Percentiles rank a stretch among this genome's conserved stretches.
These are phyloP conservation scores for Cylas formicarius DNA, from an alignment of 1,140 invertebrate genomes.

Conservation along the genomic window DNA sequence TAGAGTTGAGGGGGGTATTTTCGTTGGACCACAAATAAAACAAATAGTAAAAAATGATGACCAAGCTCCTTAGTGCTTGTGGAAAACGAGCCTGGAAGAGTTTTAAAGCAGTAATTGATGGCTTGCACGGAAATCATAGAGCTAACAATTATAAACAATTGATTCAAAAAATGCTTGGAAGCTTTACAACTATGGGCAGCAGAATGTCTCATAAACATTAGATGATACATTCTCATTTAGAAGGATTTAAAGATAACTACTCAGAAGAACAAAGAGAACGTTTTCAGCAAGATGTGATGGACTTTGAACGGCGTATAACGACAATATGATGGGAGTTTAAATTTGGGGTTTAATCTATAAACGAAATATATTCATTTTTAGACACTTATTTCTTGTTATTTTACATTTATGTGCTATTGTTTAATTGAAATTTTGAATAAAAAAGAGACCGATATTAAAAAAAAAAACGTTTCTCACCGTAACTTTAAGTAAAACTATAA, in stretches of 20 bases:
- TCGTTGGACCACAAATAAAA: constrained; percentile 1
- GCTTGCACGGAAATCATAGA: constrained; percentile 3
- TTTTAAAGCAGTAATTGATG: constrained; percentile 7
- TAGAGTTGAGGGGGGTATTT: background rate
- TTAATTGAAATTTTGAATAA: too few species aligned
- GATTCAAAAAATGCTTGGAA: background rate
- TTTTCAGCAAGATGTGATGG: too few species aligned
- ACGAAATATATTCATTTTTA: too few species aligned
- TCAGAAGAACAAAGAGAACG: background rate
- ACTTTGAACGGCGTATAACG: background rate
- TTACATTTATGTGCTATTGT: too few species aligned
- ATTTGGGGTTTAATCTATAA: constrained; percentile 1
- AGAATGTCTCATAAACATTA: constrained; percentile 3
- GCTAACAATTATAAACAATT: background rate
- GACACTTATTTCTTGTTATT: too few species aligned
- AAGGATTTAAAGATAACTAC: background rate
- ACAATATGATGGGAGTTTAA: background rate
- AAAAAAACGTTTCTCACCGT: too few species aligned
- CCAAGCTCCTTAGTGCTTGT: background rate
- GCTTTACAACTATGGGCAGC: background rate
- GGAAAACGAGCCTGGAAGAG: constrained; percentile 1
- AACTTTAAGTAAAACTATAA: too few species aligned
- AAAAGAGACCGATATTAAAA: too few species aligned
- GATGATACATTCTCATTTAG: constrained; percentile 2
- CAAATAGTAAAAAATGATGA: background rate